Conservation (phyloP, 2,888 invertebrate genomes). For the Hetaerina titia region DNA sequence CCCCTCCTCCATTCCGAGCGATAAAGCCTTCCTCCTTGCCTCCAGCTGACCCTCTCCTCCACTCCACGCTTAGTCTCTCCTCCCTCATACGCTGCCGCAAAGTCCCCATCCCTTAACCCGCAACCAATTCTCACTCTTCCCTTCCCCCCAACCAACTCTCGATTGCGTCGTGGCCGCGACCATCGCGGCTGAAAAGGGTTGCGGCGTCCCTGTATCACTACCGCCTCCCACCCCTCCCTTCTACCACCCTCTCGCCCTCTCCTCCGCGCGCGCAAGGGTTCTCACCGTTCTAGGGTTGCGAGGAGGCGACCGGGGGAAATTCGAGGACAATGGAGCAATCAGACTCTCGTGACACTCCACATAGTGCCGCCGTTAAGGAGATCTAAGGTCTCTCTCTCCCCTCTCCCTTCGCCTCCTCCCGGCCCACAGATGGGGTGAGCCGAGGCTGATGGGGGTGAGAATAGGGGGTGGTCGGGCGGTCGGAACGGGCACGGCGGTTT, state of each 20-base stretch:
- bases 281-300: conserved; percentile 64
- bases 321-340: conserved; percentile 66
- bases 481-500: not conserved
- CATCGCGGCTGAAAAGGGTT: not conserved
- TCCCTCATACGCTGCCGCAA: too few species aligned
- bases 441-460: not conserved
- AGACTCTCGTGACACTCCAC: conserved; percentile 61
- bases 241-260: not conserved
- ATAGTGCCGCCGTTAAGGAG: not conserved
- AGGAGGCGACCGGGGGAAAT: conserved; percentile 41
- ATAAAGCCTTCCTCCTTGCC: too few species aligned
- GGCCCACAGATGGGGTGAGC: not conserved
- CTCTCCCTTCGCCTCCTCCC: not conserved
- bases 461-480: not conserved
- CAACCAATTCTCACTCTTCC: too few species aligned
- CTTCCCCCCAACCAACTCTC: not conserved
- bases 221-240: not conserved
- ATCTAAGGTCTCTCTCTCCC: not conserved
- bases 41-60: too few species aligned
- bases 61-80: too few species aligned
- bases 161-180: not conserved
- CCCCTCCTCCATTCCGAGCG: too few species aligned
- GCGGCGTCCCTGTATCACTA: not conserved
- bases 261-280: not conserved
- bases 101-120: too few species aligned